These are phyloP conservation scores for Drosophila peninsularis DNA, from an alignment of 2,888 invertebrate genomes.

Conservation along the genomic window DNA sequence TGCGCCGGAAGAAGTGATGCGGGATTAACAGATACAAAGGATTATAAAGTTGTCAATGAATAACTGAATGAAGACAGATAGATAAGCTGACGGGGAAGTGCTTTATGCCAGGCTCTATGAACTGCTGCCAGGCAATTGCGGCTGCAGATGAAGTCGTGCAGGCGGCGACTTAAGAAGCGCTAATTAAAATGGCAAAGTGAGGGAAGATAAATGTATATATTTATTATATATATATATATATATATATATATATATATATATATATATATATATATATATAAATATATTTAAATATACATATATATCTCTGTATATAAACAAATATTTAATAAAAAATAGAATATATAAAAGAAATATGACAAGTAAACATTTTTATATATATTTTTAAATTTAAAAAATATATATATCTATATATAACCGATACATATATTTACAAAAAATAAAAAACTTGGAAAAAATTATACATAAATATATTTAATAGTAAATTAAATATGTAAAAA, in stretches of 20 bases:
- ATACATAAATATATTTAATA: too few relatives aligned
- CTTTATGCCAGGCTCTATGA: constrained; percentile 18
- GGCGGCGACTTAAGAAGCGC: constrained; percentile 1
- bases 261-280: not conserved
- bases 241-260: not conserved
- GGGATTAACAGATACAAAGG: constrained; percentile 68
- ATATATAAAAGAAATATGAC: too few relatives aligned
- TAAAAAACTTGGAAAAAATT: too few relatives aligned
- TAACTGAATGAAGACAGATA: constrained; percentile 50
- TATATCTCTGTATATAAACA: not conserved
- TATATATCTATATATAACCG: too few relatives aligned
- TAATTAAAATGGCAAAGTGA: constrained; percentile 1
- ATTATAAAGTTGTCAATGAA: constrained; percentile 73
- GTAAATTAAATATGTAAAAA: too few relatives aligned
- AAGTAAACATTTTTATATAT: too few relatives aligned
- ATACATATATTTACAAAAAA: too few relatives aligned
- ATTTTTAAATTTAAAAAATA: too few relatives aligned
- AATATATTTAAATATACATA: not conserved
- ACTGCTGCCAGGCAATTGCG: constrained; percentile 1
- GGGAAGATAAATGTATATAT: not conserved
- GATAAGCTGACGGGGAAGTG: constrained; percentile 39
- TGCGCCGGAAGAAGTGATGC: constrained; percentile 44
- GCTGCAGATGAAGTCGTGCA: not conserved
- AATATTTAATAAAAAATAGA: too few relatives aligned
- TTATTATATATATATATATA: too few relatives aligned